Evolutionary conservation across 2,797 vertebrate genomes (phyloP), one percentile per base, ranked within the genome.

Genomic region (Sandelia bainsii): DNA sequence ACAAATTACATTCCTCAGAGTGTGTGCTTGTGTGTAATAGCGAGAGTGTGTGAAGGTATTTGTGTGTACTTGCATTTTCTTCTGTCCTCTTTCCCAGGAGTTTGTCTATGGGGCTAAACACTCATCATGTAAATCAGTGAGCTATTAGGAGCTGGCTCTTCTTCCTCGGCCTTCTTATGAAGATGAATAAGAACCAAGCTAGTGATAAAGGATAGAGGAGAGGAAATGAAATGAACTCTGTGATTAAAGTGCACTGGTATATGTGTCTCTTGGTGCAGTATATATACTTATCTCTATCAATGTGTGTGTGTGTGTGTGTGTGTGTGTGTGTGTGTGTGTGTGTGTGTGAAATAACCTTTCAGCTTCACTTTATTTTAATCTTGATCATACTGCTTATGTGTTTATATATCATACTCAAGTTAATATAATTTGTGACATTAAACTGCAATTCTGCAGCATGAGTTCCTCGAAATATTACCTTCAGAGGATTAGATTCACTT

Each of bases 101-200:
- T 85, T 80, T 80, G 77, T 84, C 70, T 74, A 60, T 74, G 72
- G 57, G 73, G 75, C 77, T 87, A 84, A 85, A 84, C 78, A 75
- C 78, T 87, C 74, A 88, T 91, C 84, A 89, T 91, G 87, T 87
- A 91, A 88, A 91, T 90, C 80, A 86, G 81, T 29, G 22, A 61
- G 80, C 85, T 86, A 87, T 91, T 88, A 87, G 85, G 71, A 57
- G 69, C 77, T 77, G 79, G 75, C 73, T 85, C 59, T 59, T 85
- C 76, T 86, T 88, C 69, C 80, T 85, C 80, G 72, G 68, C 83
- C 80, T 83, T 83, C 71, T 85, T 58, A 89, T 89, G 86, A 89
- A 89, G 84, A 91, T 82, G 74, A 91, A 91, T 83, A 87, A 81
- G 72, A 86, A 84, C 52, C 60, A 64, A 78, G 76, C 65, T 65